Base-by-base conservation (phyloP, 2,797 vertebrate genomes). In the Phoebastria nigripes region DNA sequence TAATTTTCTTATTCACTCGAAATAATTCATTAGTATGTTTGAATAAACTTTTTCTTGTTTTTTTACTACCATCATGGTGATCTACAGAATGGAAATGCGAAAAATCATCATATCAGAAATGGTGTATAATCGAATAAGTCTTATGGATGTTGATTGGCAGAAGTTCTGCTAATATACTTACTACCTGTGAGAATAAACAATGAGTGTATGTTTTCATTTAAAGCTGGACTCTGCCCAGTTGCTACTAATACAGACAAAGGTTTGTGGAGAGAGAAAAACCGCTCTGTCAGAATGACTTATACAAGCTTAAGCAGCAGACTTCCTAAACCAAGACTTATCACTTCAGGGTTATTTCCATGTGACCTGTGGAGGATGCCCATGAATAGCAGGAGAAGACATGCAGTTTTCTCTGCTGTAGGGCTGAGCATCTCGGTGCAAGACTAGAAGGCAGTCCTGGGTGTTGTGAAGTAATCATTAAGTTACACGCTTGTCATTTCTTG, bases 401-500 rank as follows among this genome's bases (percentile, higher is more conserved):
- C 93, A 87, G 97, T 97, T 98, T 97, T 98, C 98, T 98, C 96
- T 91, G 98, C 97, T 98, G 97, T 98, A 97, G 98, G 97, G 97
- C 97, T 97, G 97, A 97, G 95, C 95, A 69, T 97, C 93, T 91
- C 73, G 2, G 91, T 85, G 93, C 47, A 90, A 97, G 97, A 97
- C 97, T 89, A 87, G 97, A 98, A 97, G 97, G 98, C 97, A 96
- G 97, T 97, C 85, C 94, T 89, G 96, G 97, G 95, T 97, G 97
- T 98, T 98, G 97, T 97, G 97, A 98, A 98, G 98, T 97, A 98
- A 98, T 98, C 98, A 98, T 98, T 98, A 98, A 98, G 98, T 98
- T 98, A 98, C 98, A 98, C 96, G 98, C 97, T 98, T 98, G 98
- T 98, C 98, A 98, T 98, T 98, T 98, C 98, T 98, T 98, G 98